These are phyloP conservation scores for Carettochelys insculpta DNA, from an alignment of 2,113 vertebrate genomes.

Conservation along the genomic window DNA sequence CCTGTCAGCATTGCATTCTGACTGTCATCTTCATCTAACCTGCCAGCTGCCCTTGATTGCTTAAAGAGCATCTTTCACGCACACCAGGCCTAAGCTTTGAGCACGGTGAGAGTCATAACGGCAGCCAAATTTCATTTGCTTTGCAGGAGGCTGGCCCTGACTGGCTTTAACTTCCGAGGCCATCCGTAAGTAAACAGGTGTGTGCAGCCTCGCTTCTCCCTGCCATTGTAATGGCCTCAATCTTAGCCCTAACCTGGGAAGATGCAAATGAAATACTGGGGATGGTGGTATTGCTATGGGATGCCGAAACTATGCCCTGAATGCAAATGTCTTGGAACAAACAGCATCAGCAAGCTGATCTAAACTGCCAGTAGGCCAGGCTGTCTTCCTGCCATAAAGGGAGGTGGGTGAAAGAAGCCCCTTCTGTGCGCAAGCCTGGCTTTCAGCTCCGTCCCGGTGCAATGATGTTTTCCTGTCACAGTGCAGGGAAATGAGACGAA, in stretches of 20 bases:
- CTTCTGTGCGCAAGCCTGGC: not conserved
- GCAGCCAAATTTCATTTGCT: constrained; percentile 28
- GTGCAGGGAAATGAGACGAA: constrained; percentile 34
- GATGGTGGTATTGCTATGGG: not conserved
- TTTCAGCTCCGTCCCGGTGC: constrained; percentile 37
- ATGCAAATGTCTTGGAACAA: not conserved
- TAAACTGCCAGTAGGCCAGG: not conserved
- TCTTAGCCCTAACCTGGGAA: not conserved
- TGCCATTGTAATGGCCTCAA: not conserved
- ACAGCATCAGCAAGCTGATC: not conserved
- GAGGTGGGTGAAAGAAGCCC: not conserved
- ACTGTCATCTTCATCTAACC: constrained; percentile 69
- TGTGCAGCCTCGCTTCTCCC: not conserved
- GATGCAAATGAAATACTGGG: not conserved
- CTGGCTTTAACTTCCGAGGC: not conserved
- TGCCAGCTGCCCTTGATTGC: constrained; percentile 44
- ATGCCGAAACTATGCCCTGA: not conserved
- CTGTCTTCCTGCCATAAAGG: not conserved
- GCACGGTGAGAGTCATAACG: not conserved
- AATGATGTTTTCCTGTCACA: constrained; percentile 59
- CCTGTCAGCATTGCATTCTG: constrained; percentile 63
- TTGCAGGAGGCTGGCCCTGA: not conserved
- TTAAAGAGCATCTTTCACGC: constrained; percentile 48
- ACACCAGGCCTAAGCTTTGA: rapidly evolving
- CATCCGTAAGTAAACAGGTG: not conserved